Evolutionary conservation across 2,113 vertebrate genomes (phyloP).

Genomic region (Crotalus viridis): DNA sequence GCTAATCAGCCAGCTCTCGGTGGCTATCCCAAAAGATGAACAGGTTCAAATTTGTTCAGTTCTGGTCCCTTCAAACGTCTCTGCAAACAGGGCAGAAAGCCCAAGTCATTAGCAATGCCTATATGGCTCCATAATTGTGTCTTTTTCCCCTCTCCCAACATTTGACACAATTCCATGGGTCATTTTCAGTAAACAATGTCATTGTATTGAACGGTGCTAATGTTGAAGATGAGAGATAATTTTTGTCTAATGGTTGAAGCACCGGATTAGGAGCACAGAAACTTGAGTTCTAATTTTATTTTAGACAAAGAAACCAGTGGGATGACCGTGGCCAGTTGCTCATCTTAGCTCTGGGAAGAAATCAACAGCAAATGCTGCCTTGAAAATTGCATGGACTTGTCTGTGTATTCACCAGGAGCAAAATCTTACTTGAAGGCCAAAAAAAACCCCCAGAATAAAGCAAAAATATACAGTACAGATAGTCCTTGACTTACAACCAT

Average conservation of each 20-base stretch:
- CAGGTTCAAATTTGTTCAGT: not conserved
- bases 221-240: not conserved
- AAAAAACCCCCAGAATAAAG: not conserved
- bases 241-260: not conserved
- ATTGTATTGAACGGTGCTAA: not conserved
- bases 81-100: not conserved
- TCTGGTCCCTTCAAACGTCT: not conserved
- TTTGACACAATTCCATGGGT: not conserved
- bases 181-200: not conserved
- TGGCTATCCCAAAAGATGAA: not conserved
- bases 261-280: not conserved
- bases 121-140: not conserved
- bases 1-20: not conserved
- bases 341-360: not conserved
- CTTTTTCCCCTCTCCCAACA: not conserved
- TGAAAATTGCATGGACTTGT: not conserved
- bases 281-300: not conserved
- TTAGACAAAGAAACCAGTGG: not conserved
- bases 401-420: not conserved
- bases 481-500: not conserved
- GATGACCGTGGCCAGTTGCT: not conserved
- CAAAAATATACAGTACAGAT: not conserved
- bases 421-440: not conserved
- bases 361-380: not conserved
- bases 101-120: not conserved